phyloP scores from a whole-genome alignment of 2,888 invertebrate species.

The Microplitis deprimator region DNA sequence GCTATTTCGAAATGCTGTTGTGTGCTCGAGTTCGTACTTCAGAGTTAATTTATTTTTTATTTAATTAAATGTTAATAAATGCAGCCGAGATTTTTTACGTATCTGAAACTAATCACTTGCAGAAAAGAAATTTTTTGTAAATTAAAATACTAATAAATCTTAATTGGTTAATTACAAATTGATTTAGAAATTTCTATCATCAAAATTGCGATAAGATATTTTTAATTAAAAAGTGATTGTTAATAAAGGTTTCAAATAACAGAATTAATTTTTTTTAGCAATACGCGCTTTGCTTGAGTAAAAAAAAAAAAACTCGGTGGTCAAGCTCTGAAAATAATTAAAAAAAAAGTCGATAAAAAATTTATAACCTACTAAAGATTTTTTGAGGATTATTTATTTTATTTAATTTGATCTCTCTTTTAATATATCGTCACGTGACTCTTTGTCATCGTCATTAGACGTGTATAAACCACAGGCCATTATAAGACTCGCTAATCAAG shows the following conservation, averaged over 20 bases:
- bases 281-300: neutral
- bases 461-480: constrained; percentile 47
- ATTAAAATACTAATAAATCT: neutral
- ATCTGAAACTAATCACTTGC: neutral
- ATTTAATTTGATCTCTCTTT: constrained; percentile 33
- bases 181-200: neutral
- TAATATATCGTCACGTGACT: constrained; percentile 42
- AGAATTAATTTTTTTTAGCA: neutral
- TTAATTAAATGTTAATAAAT: constrained; percentile 5
- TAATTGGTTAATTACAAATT: neutral
- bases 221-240: neutral
- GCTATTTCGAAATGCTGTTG: neutral
- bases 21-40: neutral
- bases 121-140: neutral
- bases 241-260: neutral
- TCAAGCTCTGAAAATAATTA: neutral
- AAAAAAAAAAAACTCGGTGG: neutral
- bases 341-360: neutral
- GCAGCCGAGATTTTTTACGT: neutral
- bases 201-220: neutral
- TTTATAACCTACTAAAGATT: constrained; percentile 5
- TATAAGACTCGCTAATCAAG: constrained; percentile 41
- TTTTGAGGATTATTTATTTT: neutral
- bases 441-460: constrained; percentile 52
- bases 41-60: neutral